Percentiles rank a stretch among this genome's conserved stretches.
phyloP scores from a whole-genome alignment of 2,797 vertebrate genomes.

The Lophotriccus pileatus region DNA sequence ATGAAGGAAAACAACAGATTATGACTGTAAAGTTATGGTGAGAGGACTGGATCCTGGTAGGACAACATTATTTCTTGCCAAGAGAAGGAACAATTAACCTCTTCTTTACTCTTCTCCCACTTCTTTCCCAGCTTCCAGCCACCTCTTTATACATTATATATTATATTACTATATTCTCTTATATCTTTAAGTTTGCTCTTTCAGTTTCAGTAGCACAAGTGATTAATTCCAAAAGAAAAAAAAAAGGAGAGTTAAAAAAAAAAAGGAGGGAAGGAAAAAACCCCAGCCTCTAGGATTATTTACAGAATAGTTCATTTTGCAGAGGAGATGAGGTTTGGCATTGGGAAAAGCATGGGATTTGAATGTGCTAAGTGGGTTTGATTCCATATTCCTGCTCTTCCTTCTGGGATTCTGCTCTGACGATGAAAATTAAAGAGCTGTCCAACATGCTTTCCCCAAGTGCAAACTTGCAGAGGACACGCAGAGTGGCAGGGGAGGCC shows the following conservation, averaged over 20 bases:
- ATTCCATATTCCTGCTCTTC: constrained; percentile 4
- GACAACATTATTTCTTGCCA: constrained; percentile 28
- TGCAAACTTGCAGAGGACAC: background rate
- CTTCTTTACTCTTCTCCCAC: background rate
- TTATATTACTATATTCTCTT: constrained; percentile 69
- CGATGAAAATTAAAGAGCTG: background rate
- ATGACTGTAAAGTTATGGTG: constrained; percentile 28
- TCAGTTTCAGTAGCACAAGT: constrained; percentile 24
- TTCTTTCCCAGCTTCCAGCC: constrained; percentile 7
- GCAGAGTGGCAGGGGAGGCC: background rate
- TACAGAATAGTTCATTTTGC: constrained; percentile 19
- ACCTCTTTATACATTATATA: constrained; percentile 51
- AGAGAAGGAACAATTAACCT: constrained; percentile 4
- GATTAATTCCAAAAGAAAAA: background rate
- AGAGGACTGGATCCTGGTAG: background rate
- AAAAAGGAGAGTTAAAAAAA: fast-evolving
- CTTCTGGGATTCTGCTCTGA: background rate
- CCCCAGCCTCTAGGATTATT: constrained; percentile 1
- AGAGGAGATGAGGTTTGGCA: constrained; percentile 27
- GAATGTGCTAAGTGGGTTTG: constrained; percentile 29
- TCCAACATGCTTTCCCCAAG: background rate
- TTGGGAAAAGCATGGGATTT: constrained; percentile 9
- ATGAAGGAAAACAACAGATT: constrained; percentile 56
- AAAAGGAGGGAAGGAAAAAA: background rate
- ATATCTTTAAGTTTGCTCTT: constrained; percentile 34